Base-by-base conservation (phyloP, 1,140 invertebrate species). In the Lucilia sericata region DNA sequence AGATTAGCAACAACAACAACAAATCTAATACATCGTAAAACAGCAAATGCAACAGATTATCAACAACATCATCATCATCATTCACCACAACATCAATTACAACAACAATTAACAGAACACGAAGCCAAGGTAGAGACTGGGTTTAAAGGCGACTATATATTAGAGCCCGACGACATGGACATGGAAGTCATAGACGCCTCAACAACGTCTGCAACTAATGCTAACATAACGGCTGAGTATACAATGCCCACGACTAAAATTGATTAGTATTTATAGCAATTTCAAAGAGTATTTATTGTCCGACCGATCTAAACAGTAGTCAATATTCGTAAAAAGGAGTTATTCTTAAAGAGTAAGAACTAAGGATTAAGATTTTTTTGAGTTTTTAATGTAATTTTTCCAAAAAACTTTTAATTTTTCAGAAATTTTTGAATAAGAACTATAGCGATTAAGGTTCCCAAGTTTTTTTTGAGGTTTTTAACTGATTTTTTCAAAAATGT, bases 211-310 rank as follows among this genome's bases (percentile, higher is more conserved):
- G 36, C 42, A 30, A 74, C 42, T 25, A 30, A 5, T 12, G 30
- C 17, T 12, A 51, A 85, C 13, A 85, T 86, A 65, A 84, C 86
- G 14, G 86, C 85, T 3, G 89, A 90, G 34, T 89, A 89, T 51
- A 86, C 86, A 42, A 91, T 89, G 88, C 88, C 87, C 8, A 89
- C 89, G 49, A 91, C 88, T 10, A 90, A 89, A 84, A 90, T 91
- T 84, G 89, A 91, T 87, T 91, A 91, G 89, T 90, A 90, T 78
- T 86, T 82, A 86, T 21, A 82, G 30, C 47, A 76, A 42, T 42
- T 80, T 60, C 36, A 42, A 75, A 78, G 25, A 82, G 19, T 21
- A 55, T 8, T 82, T 25, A 78, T 17, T 17, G 75, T 78, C 55
- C 55, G 55, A 60, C 55, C 14, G 14, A n/a, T 42, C 42, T 42